A percentile compares a stretch with the other conserved stretches of the same genome.
phyloP scores from a whole-genome alignment of 2,888 invertebrate species.

The Thera obeliscata region DNA sequence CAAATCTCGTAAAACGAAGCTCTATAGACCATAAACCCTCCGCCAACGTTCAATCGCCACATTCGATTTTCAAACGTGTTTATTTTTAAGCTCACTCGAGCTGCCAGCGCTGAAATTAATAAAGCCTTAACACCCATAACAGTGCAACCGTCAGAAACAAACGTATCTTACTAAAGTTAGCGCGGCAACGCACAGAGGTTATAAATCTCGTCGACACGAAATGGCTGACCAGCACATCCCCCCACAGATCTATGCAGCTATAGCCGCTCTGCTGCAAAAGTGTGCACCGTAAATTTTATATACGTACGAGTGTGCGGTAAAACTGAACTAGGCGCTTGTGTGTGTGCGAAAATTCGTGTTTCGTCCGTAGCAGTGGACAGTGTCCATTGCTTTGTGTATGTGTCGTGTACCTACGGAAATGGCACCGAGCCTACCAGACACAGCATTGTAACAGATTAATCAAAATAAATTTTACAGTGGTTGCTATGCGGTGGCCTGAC shows the following conservation, averaged over 20 bases:
- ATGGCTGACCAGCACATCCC: slow-evolving; percentile 79
- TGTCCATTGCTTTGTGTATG: slow-evolving; percentile 73
- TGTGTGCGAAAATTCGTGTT: slow-evolving; percentile 80
- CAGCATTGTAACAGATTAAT: slow-evolving; percentile 47
- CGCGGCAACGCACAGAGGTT: slow-evolving; percentile 72
- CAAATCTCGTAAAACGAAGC: slow-evolving; percentile 6
- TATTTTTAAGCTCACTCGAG: slow-evolving; percentile 37
- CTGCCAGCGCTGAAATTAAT: slow-evolving; percentile 43
- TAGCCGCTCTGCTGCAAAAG: slow-evolving; percentile 74
- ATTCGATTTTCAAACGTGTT: slow-evolving; percentile 42
- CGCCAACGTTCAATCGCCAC: slow-evolving; percentile 13
- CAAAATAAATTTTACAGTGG: slow-evolving; percentile 71
- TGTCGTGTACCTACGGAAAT: slow-evolving; percentile 59
- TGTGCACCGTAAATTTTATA: slow-evolving; percentile 84
- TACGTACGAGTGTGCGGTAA: slow-evolving; percentile 78
- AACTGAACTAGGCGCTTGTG: slow-evolving; percentile 68
- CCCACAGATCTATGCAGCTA: slow-evolving; percentile 73
- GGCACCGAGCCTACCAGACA: slow-evolving; percentile 61
- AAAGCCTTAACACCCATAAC: slow-evolving; percentile 44
- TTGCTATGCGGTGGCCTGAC: slow-evolving; percentile 36
- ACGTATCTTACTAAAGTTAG: slow-evolving; percentile 75
- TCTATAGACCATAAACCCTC: neutral
- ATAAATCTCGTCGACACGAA: slow-evolving; percentile 83
- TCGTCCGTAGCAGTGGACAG: slow-evolving; percentile 70
- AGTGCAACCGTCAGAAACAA: slow-evolving; percentile 61